Evolutionary conservation across 2,113 vertebrate genomes (phyloP).

Genomic region (Salvelinus namaycush): DNA sequence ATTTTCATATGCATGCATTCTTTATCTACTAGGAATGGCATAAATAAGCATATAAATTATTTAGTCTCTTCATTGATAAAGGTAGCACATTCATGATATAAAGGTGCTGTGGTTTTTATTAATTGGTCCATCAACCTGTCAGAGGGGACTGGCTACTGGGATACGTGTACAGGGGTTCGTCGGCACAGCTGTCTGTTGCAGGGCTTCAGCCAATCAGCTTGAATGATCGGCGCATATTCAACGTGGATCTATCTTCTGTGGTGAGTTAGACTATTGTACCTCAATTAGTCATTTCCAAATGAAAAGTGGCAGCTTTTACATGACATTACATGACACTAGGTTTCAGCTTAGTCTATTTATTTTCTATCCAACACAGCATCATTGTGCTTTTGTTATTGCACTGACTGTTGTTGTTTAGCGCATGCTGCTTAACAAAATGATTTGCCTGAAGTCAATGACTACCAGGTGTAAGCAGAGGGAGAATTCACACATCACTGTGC

Average conservation of each 20-base stretch:
- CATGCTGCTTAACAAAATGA: background rate
- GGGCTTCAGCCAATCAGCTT: slow-evolving; percentile 89
- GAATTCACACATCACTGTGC: background rate
- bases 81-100: background rate
- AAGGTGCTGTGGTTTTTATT: background rate
- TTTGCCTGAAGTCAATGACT: background rate
- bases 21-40: background rate
- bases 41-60: background rate
- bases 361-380: background rate
- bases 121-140: slow-evolving; percentile 16
- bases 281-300: background rate
- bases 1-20: background rate
- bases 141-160: slow-evolving; percentile 96
- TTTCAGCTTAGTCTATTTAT: background rate
- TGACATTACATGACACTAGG: background rate
- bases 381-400: background rate
- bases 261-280: slow-evolving; percentile 72
- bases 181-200: slow-evolving; percentile 85
- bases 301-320: background rate
- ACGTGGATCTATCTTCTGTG: slow-evolving; percentile 91
- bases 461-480: background rate
- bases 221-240: slow-evolving; percentile 84
- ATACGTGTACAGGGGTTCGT: slow-evolving; percentile 91
- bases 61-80: background rate
- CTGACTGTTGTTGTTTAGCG: background rate